Base-by-base conservation (phyloP, 2,888 invertebrate species). In the Romanomermis culicivorax region DNA sequence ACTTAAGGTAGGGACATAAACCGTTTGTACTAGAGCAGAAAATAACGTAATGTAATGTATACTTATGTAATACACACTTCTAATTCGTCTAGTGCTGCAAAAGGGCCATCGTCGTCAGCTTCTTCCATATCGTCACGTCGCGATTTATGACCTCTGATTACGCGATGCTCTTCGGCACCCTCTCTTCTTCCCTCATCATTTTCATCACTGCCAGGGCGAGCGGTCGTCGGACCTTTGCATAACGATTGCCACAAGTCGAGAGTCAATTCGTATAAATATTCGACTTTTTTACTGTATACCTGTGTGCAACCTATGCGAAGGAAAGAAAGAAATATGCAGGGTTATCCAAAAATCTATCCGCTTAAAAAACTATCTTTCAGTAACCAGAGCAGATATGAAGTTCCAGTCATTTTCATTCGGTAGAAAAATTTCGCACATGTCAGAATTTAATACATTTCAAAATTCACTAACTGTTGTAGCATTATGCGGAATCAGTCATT, bases 251-350 rank as follows among this genome's bases (percentile, higher is more conserved):
- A 59, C 49, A 72, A 69, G 63, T 71, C 65, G 52, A 64, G 63
- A 2, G 71, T 70, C 56, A 71, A 62, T 30, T 65, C 63, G 62
- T 72, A 72, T 3, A 75, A 63, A 64, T 72, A 76, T 68, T 85
- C 83, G 26, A 85, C 71, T 73, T 82, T 80, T 65, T 78, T 79
- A 43, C 77, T 76, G 70, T 82, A 85, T 52, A 82, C 77, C 36
- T 11, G 36, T 36, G 49, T 24, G 52, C 36, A 11, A 11, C 36
- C 36, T 36, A 36, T 36, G 17, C n/a, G n/a, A n/a, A n/a, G n/a
- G n/a, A n/a, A n/a, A n/a, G n/a, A n/a, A n/a, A n/a, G n/a, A n/a
- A n/a, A n/a, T n/a, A n/a, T n/a, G n/a, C n/a, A n/a, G n/a, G n/a
- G n/a, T n/a, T n/a, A n/a, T n/a, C n/a, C n/a, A n/a, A n/a, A n/a